Conservation (phyloP, 2,113 vertebrate species). For the Cardinalis cardinalis region DNA sequence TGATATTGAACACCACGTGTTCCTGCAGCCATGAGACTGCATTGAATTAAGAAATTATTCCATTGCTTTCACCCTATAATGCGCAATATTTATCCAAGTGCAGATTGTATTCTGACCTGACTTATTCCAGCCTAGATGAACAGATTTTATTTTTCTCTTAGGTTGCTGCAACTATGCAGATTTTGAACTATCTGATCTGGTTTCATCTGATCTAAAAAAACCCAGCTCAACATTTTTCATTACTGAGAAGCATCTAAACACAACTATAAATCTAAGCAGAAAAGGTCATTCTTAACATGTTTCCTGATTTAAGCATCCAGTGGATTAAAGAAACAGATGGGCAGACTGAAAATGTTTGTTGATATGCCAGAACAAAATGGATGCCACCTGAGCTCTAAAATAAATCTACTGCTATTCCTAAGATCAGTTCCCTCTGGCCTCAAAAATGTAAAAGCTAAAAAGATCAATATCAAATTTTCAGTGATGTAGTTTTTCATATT, state of each 20-base stretch:
- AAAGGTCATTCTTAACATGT: slow-evolving; percentile 28
- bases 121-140: background rate
- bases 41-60: background rate
- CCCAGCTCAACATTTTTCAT: background rate
- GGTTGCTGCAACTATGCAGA: background rate
- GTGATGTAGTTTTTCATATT: background rate
- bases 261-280: background rate
- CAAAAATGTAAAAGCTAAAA: slow-evolving; percentile 14
- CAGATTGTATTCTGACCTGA: background rate
- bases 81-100: background rate
- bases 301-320: slow-evolving; percentile 13
- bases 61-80: background rate
- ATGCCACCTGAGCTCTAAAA: slow-evolving; percentile 27
- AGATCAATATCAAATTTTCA: slow-evolving; percentile 39
- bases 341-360: slow-evolving; percentile 39
- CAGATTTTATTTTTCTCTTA: background rate
- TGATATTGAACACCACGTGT: background rate
- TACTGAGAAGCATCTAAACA: background rate
- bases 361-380: slow-evolving; percentile 8
- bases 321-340: slow-evolving; percentile 24
- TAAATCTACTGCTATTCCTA: slow-evolving; percentile 5
- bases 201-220: background rate
- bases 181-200: background rate
- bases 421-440: background rate
- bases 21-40: background rate